phyloP scores from a whole-genome alignment of 1,140 invertebrate species.

The Rhynchophorus ferrugineus region DNA sequence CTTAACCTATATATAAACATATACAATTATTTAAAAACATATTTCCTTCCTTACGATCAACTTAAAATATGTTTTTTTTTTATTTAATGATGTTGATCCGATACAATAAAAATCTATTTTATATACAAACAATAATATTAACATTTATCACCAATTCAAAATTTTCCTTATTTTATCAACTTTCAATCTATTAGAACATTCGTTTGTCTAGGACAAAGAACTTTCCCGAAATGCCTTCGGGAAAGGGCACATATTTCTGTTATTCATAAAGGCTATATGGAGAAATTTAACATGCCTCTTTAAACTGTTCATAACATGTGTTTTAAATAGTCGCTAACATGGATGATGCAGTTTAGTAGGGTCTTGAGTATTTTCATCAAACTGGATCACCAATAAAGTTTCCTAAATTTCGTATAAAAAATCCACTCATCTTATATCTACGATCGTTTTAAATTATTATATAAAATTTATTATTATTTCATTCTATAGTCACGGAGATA shows the following conservation, averaged over 20 bases:
- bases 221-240: background rate
- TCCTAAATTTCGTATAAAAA: too few species aligned
- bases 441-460: too few species aligned
- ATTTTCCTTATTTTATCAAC: background rate
- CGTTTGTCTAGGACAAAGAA: background rate
- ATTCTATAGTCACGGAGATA: too few species aligned
- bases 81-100: background rate
- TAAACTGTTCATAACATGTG: too few species aligned
- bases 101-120: constrained; percentile 21
- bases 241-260: background rate
- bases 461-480: too few species aligned
- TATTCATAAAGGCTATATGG: background rate
- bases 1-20: constrained; percentile 33
- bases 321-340: too few species aligned
- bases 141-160: constrained; percentile 21
- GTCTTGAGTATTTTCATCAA: too few species aligned
- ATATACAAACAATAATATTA: constrained; percentile 23
- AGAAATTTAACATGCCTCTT: too few species aligned
- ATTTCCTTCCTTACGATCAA: background rate
- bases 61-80: constrained; percentile 10
- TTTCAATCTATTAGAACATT: constrained; percentile 1
- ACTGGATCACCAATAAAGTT: too few species aligned
- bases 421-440: too few species aligned
- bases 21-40: constrained; percentile 15
- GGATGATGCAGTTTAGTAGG: too few species aligned